Evolutionary conservation across 2,888 invertebrate species (phyloP), one percentile per base, ranked within the genome.

Genomic region (Drosophila meridiana): DNA sequence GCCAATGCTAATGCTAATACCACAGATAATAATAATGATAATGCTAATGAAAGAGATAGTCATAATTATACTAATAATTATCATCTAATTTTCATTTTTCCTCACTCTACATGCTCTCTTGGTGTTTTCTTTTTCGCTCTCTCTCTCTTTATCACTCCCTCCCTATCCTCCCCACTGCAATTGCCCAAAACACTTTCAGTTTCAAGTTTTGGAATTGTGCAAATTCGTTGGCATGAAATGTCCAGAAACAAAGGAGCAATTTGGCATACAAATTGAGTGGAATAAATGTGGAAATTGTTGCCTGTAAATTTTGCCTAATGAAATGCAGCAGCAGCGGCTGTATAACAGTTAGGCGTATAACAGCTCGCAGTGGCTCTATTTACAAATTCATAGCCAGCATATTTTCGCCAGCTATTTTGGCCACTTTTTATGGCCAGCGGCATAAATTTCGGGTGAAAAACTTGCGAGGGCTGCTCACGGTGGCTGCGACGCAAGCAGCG

Each of bases 331-430:
- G 20, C 20, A 20, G 20, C 6, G 26, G 57, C 32, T 40, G 43
- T 56, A 73, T 73, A 73, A 64, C 48, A 73, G 65, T 36, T 48
- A 26, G 20, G 7, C 34, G 52, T 59, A 40, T 45, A 64, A 48
- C 47, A 64, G 42, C 58, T 52, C 3, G 43, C 48, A 36, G 30
- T 47, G 45, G 75, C 47, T 53, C 72, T 42, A 68, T 58, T 72
- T 59, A 52, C 47, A 76, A 69, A 70, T 79, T 75, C 75, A 78
- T 75, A 56, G 67, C 74, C 60, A 60, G 40, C 73, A 79, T 69
- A 72, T 69, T 76, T 65, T 53, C 50, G 50, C 26, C 36, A 14
- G 64, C 66, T 32, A 57, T 61, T 61, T 62, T 30, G 50, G 40
- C 6, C 13, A 8, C 28, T 77, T 76, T 76, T 76, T 73, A 77